Percentiles rank a stretch among this genome's conserved stretches.
Conservation (phyloP, 2,113 vertebrate species). For the Ploceus nigricollis region DNA sequence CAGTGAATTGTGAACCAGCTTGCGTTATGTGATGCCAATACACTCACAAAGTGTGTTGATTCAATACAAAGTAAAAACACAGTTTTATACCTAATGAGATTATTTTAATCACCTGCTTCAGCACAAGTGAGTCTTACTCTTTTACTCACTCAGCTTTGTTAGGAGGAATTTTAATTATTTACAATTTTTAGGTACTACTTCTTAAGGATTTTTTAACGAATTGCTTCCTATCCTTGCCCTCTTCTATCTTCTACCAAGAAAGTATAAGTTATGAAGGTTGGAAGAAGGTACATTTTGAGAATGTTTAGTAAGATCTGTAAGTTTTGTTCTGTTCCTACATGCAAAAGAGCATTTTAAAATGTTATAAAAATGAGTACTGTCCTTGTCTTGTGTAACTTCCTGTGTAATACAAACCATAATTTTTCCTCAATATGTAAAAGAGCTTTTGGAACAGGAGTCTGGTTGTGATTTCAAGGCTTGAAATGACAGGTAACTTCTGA, state of each 20-base stretch:
- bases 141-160: neutral
- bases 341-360: neutral
- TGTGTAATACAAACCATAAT: neutral
- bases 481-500: neutral
- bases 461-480: neutral
- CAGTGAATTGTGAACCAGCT: neutral
- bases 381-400: neutral
- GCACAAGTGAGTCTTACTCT: neutral
- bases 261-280: neutral
- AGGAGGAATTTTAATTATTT: neutral
- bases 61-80: neutral
- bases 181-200: neutral
- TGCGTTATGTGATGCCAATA: neutral
- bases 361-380: neutral
- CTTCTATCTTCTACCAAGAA: neutral
- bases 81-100: neutral
- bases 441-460: neutral
- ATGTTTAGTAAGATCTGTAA: neutral
- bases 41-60: neutral
- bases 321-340: neutral
- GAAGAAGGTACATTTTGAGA: neutral
- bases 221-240: neutral
- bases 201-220: neutral
- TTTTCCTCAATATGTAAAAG: neutral
- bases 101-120: neutral